Base-by-base conservation (phyloP, 2,888 invertebrate species). In the Blera fallax region DNA sequence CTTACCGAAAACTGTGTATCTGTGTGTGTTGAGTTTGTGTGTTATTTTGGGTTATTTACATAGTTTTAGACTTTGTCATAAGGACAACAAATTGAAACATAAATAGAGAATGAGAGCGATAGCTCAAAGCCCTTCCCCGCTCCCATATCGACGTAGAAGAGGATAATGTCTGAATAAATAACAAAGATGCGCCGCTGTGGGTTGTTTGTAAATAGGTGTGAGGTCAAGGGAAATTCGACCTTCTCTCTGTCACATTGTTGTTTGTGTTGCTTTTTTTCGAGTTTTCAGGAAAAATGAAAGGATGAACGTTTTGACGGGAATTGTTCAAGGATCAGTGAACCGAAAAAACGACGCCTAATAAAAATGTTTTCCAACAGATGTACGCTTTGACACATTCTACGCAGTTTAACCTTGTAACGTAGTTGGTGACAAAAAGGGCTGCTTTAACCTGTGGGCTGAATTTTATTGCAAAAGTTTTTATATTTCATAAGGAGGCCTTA, bases 151-250 rank as follows among this genome's bases (percentile, higher is more conserved):
- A 34, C 11, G 21, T 48, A 21, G 21, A 60, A 21, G 21, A 60
- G 58, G 58, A 60, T 60, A 69, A 40, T 48, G 32, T 78, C 62
- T 48, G 70, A 62, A 77, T 77, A 67, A 58, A 60, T 48, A 32
- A 45, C 16, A 11, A 64, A 64, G 34, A 64, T 34, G 29, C 27
- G 48, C 24, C 56, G 32, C 45, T 60, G 32, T 45, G 45, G 37
- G 67, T 56, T 65, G 45, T 21, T 64, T 48, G 54, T 50, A 74
- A 58, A 67, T 56, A 48, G 72, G 72, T 34, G 56, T 56, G 29
- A 14, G 5, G 1, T 27, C 21, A 52, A 52, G 48, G 37, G 11
- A 37, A 2, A n/a, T 43, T 16, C 1, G 21, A 40, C 24, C 40
- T 64, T 45, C 24, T 43, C 29, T 29, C 29, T 45, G 11, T 45